A percentile compares a stretch with the other conserved stretches of the same genome.
phyloP scores from a whole-genome alignment of 2,113 vertebrate genomes.

The Anguilla rostrata region DNA sequence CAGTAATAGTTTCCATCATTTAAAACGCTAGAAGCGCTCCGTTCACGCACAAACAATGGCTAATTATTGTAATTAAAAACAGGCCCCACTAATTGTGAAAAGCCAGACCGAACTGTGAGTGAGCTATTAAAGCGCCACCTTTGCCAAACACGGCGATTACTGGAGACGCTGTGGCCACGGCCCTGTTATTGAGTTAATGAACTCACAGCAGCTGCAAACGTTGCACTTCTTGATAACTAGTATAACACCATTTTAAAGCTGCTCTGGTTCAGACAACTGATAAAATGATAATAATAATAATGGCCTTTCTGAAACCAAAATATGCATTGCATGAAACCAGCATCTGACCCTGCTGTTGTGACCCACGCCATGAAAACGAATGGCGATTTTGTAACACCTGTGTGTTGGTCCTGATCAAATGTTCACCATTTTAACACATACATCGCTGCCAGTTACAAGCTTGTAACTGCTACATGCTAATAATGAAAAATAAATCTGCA shows the following conservation, averaged over 20 bases:
- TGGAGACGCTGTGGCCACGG: neutral
- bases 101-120: neutral
- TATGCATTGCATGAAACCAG: neutral
- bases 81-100: neutral
- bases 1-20: neutral
- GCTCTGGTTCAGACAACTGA: neutral
- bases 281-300: neutral
- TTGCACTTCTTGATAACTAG: neutral
- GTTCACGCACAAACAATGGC: neutral
- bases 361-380: neutral
- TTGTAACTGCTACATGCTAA: too few relatives aligned
- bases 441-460: neutral
- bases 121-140: neutral
- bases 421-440: neutral
- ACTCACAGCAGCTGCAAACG: neutral
- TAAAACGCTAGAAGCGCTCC: neutral
- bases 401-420: neutral
- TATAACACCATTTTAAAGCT: neutral
- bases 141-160: neutral
- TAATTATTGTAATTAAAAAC: conserved; percentile 15
- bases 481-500: neutral
- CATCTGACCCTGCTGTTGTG: neutral
- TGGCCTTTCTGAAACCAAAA: neutral
- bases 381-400: neutral
- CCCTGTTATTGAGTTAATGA: neutral